phyloP scores from a whole-genome alignment of 2,113 vertebrate species.

The Pygoscelis adeliae region DNA sequence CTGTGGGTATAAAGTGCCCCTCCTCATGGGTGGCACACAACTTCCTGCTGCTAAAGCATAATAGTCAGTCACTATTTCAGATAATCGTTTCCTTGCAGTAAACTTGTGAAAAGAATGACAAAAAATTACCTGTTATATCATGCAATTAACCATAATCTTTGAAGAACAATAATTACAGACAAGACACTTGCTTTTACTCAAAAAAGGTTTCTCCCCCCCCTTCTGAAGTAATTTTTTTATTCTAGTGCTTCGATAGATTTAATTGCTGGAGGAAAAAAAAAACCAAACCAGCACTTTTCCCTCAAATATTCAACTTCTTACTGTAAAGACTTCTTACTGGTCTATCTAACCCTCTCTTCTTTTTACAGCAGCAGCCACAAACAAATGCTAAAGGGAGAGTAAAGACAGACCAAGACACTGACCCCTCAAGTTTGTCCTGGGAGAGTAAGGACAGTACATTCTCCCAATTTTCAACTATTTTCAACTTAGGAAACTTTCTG shows the following conservation, averaged over 20 bases:
- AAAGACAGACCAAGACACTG: background rate
- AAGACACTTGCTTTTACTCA: background rate
- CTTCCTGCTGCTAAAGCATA: background rate
- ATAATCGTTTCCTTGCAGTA: background rate
- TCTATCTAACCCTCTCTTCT: background rate
- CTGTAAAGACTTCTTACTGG: background rate
- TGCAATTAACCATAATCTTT: background rate
- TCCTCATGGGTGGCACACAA: background rate
- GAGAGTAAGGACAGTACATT: background rate
- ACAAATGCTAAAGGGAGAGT: background rate
- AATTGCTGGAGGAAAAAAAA: background rate
- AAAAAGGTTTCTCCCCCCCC: background rate
- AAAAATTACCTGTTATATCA: background rate
- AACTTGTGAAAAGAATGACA: background rate
- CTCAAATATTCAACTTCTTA: background rate
- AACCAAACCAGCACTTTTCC: background rate
- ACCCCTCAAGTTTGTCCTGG: background rate
- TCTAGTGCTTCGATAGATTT: background rate
- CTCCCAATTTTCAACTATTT: background rate
- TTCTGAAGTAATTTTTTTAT: background rate
- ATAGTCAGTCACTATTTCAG: background rate
- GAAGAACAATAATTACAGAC: background rate
- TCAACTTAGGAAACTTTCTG: background rate
- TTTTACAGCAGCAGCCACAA: background rate
- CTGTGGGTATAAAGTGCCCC: background rate